Evolutionary conservation across 53 echinoderm and acorn worm genomes (phyloP), one percentile per base, ranked within the genome.

Genomic region (Patiria pectinifera): DNA sequence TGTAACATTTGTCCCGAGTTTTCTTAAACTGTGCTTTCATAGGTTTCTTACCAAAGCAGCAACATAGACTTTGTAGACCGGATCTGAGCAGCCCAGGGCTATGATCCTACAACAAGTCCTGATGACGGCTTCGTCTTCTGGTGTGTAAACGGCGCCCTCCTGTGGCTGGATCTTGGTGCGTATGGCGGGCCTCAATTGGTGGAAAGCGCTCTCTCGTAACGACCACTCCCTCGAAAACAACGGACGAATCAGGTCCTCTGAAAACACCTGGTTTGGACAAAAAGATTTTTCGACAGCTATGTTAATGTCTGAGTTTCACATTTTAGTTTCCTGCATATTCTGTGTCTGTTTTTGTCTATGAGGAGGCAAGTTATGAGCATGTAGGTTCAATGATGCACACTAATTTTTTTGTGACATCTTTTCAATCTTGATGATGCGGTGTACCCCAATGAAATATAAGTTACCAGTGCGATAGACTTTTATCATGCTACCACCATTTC

Each of bases 51-150:
- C 97, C 97, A 97, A 72, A 71, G 97, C 84, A 47, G 97, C 95
- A 4, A 97, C 94, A 69, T 97, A 97, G 48, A 97, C 95, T 71
- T 97, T 97, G 89, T 97, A 97, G 43, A 97, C 97, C 13, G 97
- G 97, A 89, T 97, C 97, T 12, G 85, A 87, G 76, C 95, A 97
- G 24, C 93, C 94, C 45, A 95, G 82, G 47, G 94, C 95, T 12
- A 97, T 82, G 70, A 97, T 94, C 1, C 89, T 86, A 83, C 92
- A 97, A 48, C 94, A 88, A 69, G 82, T 91, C 59, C 94, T 94
- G 79, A 94, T 90, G 35, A 93, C 72, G 25, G 86, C 75, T 13
- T 88, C 60, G 35, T 93, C 87, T 19, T 92, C 92, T 2, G 69
- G 85, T 8, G 85, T 82, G 71, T 94, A 90, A 1, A 23, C 19